Evolutionary conservation across 2,888 invertebrate genomes (phyloP).

Genomic region (Brassicogethes aeneus): DNA sequence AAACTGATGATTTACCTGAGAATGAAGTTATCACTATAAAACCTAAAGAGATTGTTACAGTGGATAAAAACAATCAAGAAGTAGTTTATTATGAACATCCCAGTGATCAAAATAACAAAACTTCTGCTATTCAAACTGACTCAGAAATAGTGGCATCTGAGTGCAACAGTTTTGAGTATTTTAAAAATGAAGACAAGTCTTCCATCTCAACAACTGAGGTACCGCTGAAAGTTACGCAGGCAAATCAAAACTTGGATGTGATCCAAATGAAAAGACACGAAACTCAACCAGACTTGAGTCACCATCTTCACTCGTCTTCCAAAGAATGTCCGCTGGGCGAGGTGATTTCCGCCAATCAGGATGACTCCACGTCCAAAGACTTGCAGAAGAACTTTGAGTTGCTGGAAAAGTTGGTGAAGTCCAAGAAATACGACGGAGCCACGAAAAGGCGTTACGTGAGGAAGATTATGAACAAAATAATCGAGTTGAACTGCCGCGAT

Average conservation of each 20-base stretch:
- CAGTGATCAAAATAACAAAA: conserved; percentile 10
- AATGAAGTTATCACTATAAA: conserved; percentile 7
- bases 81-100: conserved; percentile 12
- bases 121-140: conserved; percentile 16
- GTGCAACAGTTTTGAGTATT: conserved; percentile 60
- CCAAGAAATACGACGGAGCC: conserved; percentile 49
- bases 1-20: conserved; percentile 12
- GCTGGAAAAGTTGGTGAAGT: conserved; percentile 49
- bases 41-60: too few species aligned
- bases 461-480: conserved; percentile 53
- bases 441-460: conserved; percentile 56
- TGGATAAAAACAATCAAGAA: too few species aligned
- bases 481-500: conserved; percentile 50
- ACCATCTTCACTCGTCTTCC: conserved; percentile 2
- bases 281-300: conserved; percentile 10
- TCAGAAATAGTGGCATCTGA: conserved; percentile 31
- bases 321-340: conserved; percentile 8
- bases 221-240: background rate
- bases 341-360: conserved; percentile 8
- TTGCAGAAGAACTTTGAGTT: conserved; percentile 53
- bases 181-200: conserved; percentile 13
- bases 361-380: conserved; percentile 37
- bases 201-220: background rate
- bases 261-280: background rate
- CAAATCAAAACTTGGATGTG: background rate